Evolutionary conservation across 92 coral and sea anemone species (phyloP).

Genomic region (Actinostola sp.): DNA sequence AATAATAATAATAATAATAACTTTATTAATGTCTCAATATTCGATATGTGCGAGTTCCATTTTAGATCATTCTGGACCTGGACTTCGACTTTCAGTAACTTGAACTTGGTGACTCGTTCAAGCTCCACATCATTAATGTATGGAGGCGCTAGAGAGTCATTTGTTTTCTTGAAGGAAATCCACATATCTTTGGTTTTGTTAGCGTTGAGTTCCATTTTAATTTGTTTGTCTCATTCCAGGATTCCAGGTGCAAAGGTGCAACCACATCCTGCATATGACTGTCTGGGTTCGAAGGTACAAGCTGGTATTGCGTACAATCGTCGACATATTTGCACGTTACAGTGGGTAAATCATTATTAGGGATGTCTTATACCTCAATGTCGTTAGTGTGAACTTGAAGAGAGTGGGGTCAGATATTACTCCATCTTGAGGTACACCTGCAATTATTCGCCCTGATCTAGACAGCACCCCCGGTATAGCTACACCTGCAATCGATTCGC

Average conservation of each 20-base stretch:
- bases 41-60: conserved; percentile 52
- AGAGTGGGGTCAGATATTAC: conserved; percentile 45
- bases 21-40: no score
- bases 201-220: conserved; percentile 39
- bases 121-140: no score
- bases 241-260: conserved; percentile 1
- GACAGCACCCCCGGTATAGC: conserved; percentile 37
- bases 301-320: conserved; percentile 49
- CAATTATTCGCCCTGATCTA: no score
- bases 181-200: conserved; percentile 18
- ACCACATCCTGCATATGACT: no score
- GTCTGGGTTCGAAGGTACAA: conserved; percentile 12
- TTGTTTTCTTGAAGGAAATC: conserved; percentile 41
- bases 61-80: conserved; percentile 58
- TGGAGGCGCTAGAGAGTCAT: conserved; percentile 8
- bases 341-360: background rate
- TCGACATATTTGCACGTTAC: conserved; percentile 52
- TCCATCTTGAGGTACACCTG: conserved; percentile 58
- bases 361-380: background rate
- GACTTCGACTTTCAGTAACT: conserved; percentile 41
- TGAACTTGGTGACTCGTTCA: conserved; percentile 49
- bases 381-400: conserved; percentile 2
- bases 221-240: conserved; percentile 33
- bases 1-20: no score
- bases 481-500: no score